Base-by-base conservation (phyloP, 1,140 invertebrate genomes). In the Drosophila pachea region DNA sequence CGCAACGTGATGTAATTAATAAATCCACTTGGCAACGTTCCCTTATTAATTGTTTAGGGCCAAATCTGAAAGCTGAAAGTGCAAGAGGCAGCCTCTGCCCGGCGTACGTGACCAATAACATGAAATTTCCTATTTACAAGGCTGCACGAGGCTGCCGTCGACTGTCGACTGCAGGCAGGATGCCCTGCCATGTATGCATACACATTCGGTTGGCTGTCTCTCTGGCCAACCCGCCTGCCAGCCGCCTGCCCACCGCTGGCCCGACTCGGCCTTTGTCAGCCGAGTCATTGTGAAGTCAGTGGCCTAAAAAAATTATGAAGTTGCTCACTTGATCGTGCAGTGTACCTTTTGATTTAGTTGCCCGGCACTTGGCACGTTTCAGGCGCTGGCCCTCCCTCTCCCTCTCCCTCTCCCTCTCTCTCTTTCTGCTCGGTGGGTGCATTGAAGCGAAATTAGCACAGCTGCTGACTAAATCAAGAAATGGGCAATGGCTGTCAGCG, bases 241-340 rank as follows among this genome's bases (percentile, higher is more conserved):
- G 5, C 4, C n/a, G 2, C 4, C 38, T 40, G 36, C 9, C 36
- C 36, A 8, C 4, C 36, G 36, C 4, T 7, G 0, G 8, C 11
- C 8, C 8, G 36, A 11, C 38, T 40, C n/a, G 42, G 42, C 45
- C 50, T 54, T 55, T 68, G 66, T 53, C 58, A 54, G 42, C 29
- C 54, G 31, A 78, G 73, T 54, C 81, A 86, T 86, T 73, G 77
- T 86, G 70, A 73, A 83, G 83, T 87, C 83, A 87, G 71, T 79
- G 83, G 74, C 83, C 83, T 78, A 81, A 72, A 87, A 77, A 78
- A 66, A 76, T 87, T 83, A 86, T 77, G 83, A 78, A 87, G 76
- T 83, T 88, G 86, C 82, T 88, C 86, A 88, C 86, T 88, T 88
- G 78, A 88, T 79, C 86, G 86, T 86, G 76, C 86, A 88, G 88